phyloP scores from a whole-genome alignment of 2,797 vertebrate genomes.

The Spinibarbus caldwelli region DNA sequence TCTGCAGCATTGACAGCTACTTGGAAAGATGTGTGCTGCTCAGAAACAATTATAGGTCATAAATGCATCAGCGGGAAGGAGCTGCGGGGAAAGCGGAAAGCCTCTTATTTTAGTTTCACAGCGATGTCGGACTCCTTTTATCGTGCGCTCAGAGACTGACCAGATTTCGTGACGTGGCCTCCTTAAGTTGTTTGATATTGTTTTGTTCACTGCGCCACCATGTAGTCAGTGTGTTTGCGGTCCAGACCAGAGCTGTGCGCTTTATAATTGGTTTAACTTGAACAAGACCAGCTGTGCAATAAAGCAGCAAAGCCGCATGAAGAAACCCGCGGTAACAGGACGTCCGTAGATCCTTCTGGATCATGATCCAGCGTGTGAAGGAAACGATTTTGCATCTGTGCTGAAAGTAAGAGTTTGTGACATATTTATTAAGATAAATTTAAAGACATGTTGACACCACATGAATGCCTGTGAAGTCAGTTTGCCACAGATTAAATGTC shows the following conservation, averaged over 20 bases:
- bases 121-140: slow-evolving; percentile 70
- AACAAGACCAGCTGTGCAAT: slow-evolving; percentile 77
- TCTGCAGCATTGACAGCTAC: slow-evolving; percentile 9
- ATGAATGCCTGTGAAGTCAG: neutral
- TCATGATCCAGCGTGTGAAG: neutral
- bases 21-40: slow-evolving; percentile 32
- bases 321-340: slow-evolving; percentile 50
- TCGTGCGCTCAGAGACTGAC: slow-evolving; percentile 69
- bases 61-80: slow-evolving; percentile 31
- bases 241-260: slow-evolving; percentile 66
- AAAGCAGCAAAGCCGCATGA: slow-evolving; percentile 65
- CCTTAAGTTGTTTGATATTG: slow-evolving; percentile 71
- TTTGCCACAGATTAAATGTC: neutral
- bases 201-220: slow-evolving; percentile 66
- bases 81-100: slow-evolving; percentile 29
- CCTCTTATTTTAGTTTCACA: slow-evolving; percentile 70
- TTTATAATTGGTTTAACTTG: slow-evolving; percentile 76
- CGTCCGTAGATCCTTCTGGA: slow-evolving; percentile 18
- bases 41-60: slow-evolving; percentile 39
- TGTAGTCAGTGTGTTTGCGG: slow-evolving; percentile 70
- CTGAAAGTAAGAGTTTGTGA: neutral
- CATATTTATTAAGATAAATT: slow-evolving; percentile 21
- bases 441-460: slow-evolving; percentile 23
- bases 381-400: neutral
- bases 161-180: slow-evolving; percentile 72